Conservation (phyloP, 1,140 invertebrate species). For the Pygmarrhopalites habei region DNA sequence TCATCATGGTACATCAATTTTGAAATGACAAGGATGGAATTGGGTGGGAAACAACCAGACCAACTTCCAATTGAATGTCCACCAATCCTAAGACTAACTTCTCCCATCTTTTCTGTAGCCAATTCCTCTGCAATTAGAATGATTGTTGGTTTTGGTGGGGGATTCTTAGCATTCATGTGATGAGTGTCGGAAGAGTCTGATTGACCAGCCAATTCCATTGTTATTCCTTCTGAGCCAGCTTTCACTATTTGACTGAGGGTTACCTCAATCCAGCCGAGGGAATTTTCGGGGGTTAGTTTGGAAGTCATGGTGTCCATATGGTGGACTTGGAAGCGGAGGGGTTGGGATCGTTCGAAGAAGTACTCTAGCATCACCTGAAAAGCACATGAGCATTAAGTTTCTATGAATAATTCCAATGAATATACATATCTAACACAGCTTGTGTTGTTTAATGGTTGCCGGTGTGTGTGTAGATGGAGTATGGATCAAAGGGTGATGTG, state of each 20-base stretch:
- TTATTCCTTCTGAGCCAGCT: conserved; percentile 31
- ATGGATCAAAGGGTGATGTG: no score
- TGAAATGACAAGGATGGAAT: conserved; percentile 49
- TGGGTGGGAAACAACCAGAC: conserved; percentile 20
- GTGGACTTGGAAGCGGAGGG: conserved; percentile 49
- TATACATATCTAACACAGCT: no score
- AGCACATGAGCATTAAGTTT: no score
- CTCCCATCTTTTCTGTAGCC: conserved; percentile 31
- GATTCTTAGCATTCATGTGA: conserved; percentile 32
- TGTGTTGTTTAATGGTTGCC: no score
- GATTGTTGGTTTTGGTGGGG: conserved; percentile 12
- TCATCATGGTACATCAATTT: conserved; percentile 48
- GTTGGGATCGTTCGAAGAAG: conserved; percentile 50
- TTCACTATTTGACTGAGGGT: conserved; percentile 48
- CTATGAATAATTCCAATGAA: no score
- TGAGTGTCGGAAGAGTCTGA: conserved; percentile 30
- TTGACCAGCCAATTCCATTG: conserved; percentile 26
- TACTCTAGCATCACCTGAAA: conserved; percentile 42
- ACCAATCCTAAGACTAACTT: not conserved
- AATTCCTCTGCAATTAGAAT: conserved; percentile 34
- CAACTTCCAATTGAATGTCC: conserved; percentile 21
- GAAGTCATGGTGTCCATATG: conserved; percentile 50
- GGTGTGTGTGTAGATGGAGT: no score
- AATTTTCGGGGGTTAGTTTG: conserved; percentile 51
- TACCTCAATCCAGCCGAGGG: conserved; percentile 51